These are phyloP conservation scores for Macrosiphum euphorbiae DNA, from an alignment of 2,888 invertebrate species.

Conservation along the genomic window DNA sequence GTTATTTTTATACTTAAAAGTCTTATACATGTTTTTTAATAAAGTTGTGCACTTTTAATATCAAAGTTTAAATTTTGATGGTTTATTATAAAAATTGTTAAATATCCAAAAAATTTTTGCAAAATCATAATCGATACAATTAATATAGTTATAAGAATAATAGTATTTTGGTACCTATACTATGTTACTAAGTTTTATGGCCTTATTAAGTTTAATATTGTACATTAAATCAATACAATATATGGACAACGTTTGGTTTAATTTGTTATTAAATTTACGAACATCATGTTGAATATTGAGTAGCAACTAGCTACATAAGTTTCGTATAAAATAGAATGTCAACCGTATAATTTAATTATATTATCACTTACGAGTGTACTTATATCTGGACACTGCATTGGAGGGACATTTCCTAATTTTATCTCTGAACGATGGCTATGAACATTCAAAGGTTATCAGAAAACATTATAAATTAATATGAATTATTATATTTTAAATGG, in stretches of 20 bases:
- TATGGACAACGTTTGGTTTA: neutral
- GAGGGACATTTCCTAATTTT: neutral
- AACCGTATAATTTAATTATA: neutral
- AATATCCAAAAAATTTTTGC: neutral
- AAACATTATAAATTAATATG: too few relatives aligned
- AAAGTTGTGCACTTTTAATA: neutral
- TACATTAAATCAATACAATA: neutral
- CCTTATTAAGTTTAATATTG: neutral
- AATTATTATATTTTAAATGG: neutral
- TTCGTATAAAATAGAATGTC: neutral
- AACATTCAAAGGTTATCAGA: constrained; percentile 30
- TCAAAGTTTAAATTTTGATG: neutral
- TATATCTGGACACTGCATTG: neutral
- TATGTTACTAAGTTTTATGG: neutral
- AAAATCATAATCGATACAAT: neutral
- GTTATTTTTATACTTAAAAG: neutral
- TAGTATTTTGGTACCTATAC: neutral
- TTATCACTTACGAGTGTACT: neutral
- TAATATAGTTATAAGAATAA: neutral
- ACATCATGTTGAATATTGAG: neutral
- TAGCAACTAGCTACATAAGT: neutral
- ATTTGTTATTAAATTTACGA: neutral
- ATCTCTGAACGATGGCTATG: neutral
- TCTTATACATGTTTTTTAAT: neutral
- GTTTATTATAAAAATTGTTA: neutral